Conservation (phyloP, 2,888 invertebrate species). For the Cryptus viduatorius region DNA sequence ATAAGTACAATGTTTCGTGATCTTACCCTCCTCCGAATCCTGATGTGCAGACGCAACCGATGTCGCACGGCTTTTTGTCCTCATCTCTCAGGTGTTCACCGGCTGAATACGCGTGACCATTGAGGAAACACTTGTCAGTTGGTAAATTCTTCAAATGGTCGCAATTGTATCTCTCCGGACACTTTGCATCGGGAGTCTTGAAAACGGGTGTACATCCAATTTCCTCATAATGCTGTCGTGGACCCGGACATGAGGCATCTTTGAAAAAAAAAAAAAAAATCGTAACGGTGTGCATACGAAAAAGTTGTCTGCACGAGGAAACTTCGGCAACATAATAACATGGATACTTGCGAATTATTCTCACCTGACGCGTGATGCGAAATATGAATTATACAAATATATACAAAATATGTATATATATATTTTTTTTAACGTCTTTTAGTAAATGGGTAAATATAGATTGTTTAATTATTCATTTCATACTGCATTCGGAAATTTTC, state of each 20-base stretch:
- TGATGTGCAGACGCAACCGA: constrained; percentile 71
- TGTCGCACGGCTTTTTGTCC: constrained; percentile 76
- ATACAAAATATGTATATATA: too few species aligned
- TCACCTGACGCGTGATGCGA: too few species aligned
- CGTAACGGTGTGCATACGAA: too few species aligned
- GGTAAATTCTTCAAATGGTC: constrained; percentile 71
- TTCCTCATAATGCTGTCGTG: constrained; percentile 73
- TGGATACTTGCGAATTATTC: too few species aligned
- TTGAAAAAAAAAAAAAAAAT: constrained; percentile 26
- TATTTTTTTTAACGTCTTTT: too few species aligned
- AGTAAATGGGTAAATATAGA: too few species aligned
- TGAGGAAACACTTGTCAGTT: constrained; percentile 76
- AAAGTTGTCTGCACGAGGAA: too few species aligned
- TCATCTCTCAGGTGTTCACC: constrained; percentile 73
- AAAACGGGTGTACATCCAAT: constrained; percentile 76
- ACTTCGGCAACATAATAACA: too few species aligned
- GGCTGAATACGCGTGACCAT: constrained; percentile 73
- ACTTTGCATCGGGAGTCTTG: constrained; percentile 72
- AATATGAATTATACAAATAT: too few species aligned
- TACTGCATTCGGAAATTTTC: too few species aligned
- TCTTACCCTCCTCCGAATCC: constrained; percentile 67
- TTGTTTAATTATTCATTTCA: too few species aligned
- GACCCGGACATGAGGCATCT: constrained; percentile 77
- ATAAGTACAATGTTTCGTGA: neutral
- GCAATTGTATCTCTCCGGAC: constrained; percentile 77